phyloP scores from a whole-genome alignment of 2,113 vertebrate genomes.

The Dasyurus viverrinus region DNA sequence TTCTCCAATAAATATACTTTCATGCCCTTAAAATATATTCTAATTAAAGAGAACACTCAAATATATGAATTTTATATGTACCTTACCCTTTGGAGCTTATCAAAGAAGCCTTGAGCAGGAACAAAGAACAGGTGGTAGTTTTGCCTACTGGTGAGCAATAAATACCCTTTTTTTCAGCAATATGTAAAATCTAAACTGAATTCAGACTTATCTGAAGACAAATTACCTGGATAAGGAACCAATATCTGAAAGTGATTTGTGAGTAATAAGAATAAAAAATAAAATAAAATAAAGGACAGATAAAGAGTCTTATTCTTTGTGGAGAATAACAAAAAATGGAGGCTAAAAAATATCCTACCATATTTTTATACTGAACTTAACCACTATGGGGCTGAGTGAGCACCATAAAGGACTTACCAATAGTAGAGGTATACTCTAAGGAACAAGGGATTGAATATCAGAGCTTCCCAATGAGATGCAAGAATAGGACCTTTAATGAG shows the following conservation, averaged over 20 bases:
- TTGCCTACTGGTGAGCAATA: not conserved
- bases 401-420: not conserved
- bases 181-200: not conserved
- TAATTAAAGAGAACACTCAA: not conserved
- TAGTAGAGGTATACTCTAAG: not conserved
- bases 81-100: not conserved
- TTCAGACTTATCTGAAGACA: not conserved
- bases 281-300: not conserved
- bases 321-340: not conserved
- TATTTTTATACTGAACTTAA: not conserved
- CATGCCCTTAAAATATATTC: not conserved
- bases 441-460: not conserved
- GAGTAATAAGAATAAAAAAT: not conserved
- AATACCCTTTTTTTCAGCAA: not conserved
- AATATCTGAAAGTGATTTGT: not conserved
- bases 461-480: not conserved
- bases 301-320: not conserved
- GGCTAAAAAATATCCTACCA: not conserved
- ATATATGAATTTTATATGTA: not conserved
- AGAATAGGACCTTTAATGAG: not conserved
- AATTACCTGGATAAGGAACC: not conserved
- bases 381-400: not conserved
- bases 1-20: not conserved
- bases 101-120: not conserved
- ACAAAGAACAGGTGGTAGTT: not conserved